phyloP scores from a whole-genome alignment of 2,797 vertebrate species.

The Hylomyscus alleni region DNA sequence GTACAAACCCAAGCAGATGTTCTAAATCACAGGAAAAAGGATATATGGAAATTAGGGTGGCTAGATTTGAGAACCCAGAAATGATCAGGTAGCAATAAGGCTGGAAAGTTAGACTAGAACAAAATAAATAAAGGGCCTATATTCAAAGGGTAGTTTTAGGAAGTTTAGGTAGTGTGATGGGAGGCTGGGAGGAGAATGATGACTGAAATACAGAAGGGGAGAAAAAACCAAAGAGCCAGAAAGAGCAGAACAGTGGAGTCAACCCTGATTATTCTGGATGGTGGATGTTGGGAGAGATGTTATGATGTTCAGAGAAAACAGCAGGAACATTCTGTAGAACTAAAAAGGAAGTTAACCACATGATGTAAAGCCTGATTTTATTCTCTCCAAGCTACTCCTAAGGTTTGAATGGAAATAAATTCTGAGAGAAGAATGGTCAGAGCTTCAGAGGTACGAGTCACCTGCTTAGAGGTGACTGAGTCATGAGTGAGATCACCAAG shows the following conservation, averaged over 20 bases:
- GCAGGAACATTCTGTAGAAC: background rate
- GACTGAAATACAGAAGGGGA: background rate
- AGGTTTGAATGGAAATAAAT: slow-evolving; percentile 23
- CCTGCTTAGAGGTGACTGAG: background rate
- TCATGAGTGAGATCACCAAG: slow-evolving; percentile 52
- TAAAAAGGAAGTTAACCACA: background rate
- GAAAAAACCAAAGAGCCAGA: background rate
- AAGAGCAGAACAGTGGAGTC: slow-evolving; percentile 15
- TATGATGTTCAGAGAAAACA: background rate
- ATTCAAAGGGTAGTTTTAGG: slow-evolving; percentile 13
- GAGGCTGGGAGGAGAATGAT: background rate
- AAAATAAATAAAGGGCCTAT: slow-evolving; percentile 46
- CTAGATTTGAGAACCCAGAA: background rate
- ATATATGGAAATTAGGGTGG: slow-evolving; percentile 3
- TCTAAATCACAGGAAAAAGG: background rate
- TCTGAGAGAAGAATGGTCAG: background rate
- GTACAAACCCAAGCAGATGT: background rate
- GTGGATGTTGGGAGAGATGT: background rate
- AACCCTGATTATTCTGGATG: background rate
- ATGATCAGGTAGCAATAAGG: background rate
- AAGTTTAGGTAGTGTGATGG: background rate
- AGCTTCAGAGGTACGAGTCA: slow-evolving; percentile 15
- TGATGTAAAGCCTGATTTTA: slow-evolving; percentile 5
- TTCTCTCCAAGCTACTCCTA: slow-evolving; percentile 26
- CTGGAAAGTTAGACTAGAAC: slow-evolving; percentile 27